Base-by-base conservation (phyloP, 2,797 vertebrate species). In the Bovichtus variegatus region DNA sequence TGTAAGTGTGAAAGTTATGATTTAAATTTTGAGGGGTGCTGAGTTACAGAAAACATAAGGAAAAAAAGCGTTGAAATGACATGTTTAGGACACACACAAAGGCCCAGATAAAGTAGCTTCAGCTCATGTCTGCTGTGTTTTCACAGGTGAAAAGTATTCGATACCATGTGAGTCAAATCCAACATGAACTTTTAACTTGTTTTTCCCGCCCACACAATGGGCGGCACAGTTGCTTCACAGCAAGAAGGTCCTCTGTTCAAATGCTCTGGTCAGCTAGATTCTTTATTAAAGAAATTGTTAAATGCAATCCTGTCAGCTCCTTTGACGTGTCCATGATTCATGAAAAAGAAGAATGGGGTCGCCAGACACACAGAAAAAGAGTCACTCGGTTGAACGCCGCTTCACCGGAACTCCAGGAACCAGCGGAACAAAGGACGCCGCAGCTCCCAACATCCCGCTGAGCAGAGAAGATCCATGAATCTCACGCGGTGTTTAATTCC, bases 81-180 rank as follows among this genome's bases (percentile, higher is more conserved):
- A 47, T 53, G 63, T 64, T 50, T 47, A 41, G 41, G 46, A n/a
- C n/a, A 44, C 15, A 6, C 7, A 34, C 8, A 36, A 34, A 9
- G 3, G 21, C 21, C 58, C 23, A 40, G 43, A 36, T 25, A 47
- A 44, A 50, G 19, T 23, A 43, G 21, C 29, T 76, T 54, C n/a
- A 29, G 13, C 46, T 70, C 11, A 19, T 64, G 58, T 80, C 70
- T 58, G 47, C 65, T 65, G 40, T 72, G 71, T 69, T 87, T 71
- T 61, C 44, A 58, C 65, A 71, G 72, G 58, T 74, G 60, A 60
- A 63, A 61, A 9, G 15, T 12, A 69, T 65, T 44, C 0, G 0
- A 54, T 31, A 60, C 15, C 46, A 61, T 78, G 34, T 16, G 29
- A 41, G 75, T 47, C 44, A 23, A 41, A 77, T 82, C 79, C 41